These are phyloP conservation scores for Ooceraea biroi DNA, from an alignment of 1,140 invertebrate genomes.

Conservation along the genomic window DNA sequence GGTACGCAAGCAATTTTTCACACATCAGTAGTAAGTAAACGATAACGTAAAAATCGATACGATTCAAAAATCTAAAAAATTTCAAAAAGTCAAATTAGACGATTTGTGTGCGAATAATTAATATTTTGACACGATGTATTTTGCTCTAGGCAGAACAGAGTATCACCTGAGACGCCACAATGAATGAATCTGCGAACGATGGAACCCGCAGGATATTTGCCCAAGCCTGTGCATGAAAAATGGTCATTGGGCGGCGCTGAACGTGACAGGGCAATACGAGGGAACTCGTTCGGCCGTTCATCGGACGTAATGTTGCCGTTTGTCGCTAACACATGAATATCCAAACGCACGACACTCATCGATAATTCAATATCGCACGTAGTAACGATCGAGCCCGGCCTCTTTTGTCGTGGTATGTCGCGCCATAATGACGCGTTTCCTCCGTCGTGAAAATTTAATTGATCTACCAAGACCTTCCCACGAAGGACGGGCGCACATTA, in stretches of 20 bases:
- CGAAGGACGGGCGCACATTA: conserved; percentile 32
- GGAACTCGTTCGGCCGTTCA: conserved; percentile 55
- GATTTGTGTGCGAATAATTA: conserved; percentile 7
- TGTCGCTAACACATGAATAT: conserved; percentile 79
- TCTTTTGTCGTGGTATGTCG: conserved; percentile 78
- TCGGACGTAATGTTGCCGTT: conserved; percentile 67
- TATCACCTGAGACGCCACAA: conserved; percentile 17
- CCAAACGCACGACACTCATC: conserved; percentile 79
- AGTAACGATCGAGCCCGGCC: conserved; percentile 64
- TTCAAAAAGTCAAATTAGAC: background rate
- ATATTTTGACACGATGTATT: too few relatives aligned
- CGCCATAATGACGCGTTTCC: conserved; percentile 77
- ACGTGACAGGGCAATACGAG: conserved; percentile 56
- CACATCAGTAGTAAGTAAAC: background rate
- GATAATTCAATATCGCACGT: conserved; percentile 83
- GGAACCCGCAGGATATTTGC: conserved; percentile 33
- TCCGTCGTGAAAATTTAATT: conserved; percentile 81
- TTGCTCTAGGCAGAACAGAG: background rate
- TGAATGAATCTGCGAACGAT: conserved; percentile 10
- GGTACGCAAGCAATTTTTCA: background rate
- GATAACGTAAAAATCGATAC: background rate
- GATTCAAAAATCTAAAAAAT: background rate
- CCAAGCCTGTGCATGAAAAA: conserved; percentile 39
- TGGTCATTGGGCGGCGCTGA: conserved; percentile 53
- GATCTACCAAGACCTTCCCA: conserved; percentile 57